phyloP scores from a whole-genome alignment of 2,113 vertebrate genomes.

The Apeltes quadracus region DNA sequence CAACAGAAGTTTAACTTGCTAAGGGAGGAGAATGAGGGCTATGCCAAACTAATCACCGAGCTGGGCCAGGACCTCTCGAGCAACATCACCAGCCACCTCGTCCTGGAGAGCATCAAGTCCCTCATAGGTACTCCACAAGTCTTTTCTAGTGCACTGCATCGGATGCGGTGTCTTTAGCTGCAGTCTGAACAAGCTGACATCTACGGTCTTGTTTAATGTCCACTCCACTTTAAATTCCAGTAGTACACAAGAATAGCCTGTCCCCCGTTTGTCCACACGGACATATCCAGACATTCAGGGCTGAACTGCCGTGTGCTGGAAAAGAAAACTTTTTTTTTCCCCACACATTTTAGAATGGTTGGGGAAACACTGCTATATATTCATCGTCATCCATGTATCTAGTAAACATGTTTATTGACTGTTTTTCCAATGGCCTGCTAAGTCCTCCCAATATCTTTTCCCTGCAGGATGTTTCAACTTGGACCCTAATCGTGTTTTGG shows the following conservation, averaged over 20 bases:
- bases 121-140: conserved; percentile 89
- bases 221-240: not conserved
- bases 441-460: not conserved
- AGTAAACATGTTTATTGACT: not conserved
- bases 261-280: not conserved
- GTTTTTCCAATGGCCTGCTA: not conserved
- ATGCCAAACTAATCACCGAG: conserved; percentile 96
- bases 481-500: conserved; percentile 98
- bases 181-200: not conserved
- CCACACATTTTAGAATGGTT: too few relatives aligned
- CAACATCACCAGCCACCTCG: conserved; percentile 92
- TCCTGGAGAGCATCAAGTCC: conserved; percentile 98
- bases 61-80: conserved; percentile 96
- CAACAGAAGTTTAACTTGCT: conserved; percentile 99
- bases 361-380: not conserved
- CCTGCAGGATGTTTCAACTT: conserved; percentile 94
- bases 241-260: not conserved
- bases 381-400: not conserved
- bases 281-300: too few relatives aligned
- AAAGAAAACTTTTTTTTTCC: too few relatives aligned
- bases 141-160: not conserved
- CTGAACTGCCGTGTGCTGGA: too few relatives aligned
- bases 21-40: conserved; percentile 98
- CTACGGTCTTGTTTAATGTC: not conserved
- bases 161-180: not conserved